phyloP scores from a whole-genome alignment of 2,888 invertebrate genomes.

The Caenorhabditis sp. region DNA sequence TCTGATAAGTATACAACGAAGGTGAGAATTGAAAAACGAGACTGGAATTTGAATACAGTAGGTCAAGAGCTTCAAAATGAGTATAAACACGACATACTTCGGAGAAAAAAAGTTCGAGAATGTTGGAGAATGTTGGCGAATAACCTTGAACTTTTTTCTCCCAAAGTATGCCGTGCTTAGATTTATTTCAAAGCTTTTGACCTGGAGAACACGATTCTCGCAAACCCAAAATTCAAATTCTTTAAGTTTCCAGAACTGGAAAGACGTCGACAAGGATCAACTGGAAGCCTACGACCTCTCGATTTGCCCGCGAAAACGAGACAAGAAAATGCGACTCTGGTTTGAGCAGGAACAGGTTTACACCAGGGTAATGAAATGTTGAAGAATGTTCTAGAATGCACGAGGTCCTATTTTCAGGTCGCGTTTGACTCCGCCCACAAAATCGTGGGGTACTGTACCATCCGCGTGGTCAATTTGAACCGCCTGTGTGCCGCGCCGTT shows the following conservation, averaged over 20 bases:
- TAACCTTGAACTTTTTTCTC: too few relatives aligned
- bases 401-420: constrained; percentile 4
- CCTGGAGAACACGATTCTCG: background rate
- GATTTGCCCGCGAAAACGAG: constrained; percentile 17
- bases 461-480: constrained; percentile 42
- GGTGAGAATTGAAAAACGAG: background rate
- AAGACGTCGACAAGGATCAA: constrained; percentile 6
- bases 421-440: constrained; percentile 22
- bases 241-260: constrained; percentile 8
- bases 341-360: constrained; percentile 16
- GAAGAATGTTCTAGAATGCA: too few relatives aligned
- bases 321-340: constrained; percentile 9
- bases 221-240: background rate
- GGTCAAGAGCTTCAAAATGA: background rate
- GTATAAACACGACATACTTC: background rate
- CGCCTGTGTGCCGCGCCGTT: constrained; percentile 37
- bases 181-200: too few relatives aligned
- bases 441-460: constrained; percentile 49
- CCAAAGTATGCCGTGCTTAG: too few relatives aligned
- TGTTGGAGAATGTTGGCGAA: background rate
- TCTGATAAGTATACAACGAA: background rate
- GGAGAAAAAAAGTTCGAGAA: background rate
- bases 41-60: too few relatives aligned
- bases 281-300: constrained; percentile 18
- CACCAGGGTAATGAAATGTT: background rate